Evolutionary conservation across 2,113 vertebrate genomes (phyloP).

Genomic region (Asarcornis scutulata): DNA sequence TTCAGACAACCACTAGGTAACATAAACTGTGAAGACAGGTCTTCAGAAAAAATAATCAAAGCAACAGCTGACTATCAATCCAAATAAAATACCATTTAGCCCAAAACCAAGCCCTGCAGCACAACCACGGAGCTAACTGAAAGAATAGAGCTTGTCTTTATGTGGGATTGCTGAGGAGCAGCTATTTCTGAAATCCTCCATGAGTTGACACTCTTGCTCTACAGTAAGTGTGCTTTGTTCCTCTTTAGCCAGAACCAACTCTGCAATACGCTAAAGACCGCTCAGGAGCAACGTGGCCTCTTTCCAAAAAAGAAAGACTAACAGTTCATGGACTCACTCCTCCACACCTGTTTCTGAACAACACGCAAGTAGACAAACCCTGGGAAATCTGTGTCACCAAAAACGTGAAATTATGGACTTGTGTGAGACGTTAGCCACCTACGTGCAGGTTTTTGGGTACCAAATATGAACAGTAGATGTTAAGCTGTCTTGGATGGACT

Average conservation of each 20-base stretch:
- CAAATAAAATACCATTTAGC: not conserved
- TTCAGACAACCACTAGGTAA: not conserved
- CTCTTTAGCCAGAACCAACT: not conserved
- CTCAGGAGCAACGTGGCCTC: not conserved
- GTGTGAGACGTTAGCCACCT: not conserved
- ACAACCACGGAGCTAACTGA: not conserved
- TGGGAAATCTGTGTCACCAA: not conserved
- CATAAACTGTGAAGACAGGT: not conserved
- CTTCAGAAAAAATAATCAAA: not conserved
- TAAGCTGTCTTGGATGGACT: not conserved
- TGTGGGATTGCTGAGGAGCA: not conserved
- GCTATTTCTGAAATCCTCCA: not conserved
- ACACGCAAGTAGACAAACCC: not conserved
- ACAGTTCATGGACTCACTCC: not conserved
- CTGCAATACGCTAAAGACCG: not conserved
- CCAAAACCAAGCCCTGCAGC: not conserved
- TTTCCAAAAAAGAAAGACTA: not conserved
- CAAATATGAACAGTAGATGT: not conserved
- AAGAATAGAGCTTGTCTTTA: not conserved
- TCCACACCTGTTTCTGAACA: not conserved
- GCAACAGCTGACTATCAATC: not conserved
- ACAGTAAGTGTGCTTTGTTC: not conserved
- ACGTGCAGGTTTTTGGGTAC: not conserved
- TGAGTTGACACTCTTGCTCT: not conserved
- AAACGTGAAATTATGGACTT: not conserved